phyloP scores from a whole-genome alignment of 2,888 invertebrate species.

The Tyria jacobaeae region DNA sequence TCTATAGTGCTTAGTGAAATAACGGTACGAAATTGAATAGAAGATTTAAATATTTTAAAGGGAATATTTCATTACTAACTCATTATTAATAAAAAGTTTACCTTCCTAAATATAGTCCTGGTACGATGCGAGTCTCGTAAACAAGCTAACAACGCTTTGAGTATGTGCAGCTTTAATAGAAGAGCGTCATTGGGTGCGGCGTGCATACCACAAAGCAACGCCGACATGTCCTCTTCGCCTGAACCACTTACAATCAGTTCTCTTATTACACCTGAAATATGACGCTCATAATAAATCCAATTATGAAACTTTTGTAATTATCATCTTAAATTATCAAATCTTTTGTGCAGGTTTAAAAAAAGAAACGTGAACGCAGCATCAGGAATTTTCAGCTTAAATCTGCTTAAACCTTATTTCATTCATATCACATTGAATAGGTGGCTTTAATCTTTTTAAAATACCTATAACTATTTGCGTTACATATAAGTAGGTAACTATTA shows the following conservation, averaged over 20 bases:
- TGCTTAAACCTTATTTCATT: too few species aligned
- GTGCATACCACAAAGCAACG: constrained; percentile 96
- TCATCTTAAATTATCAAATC: too few species aligned
- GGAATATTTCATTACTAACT: background rate
- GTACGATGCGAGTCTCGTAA: constrained; percentile 98
- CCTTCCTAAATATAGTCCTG: constrained; percentile 98
- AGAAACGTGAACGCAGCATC: too few species aligned
- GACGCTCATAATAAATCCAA: too few species aligned
- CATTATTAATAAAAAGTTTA: constrained; percentile 48
- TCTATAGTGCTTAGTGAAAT: too few species aligned
- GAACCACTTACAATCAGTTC: constrained; percentile 96
- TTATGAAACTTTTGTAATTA: too few species aligned
- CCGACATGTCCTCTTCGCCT: constrained; percentile 98
- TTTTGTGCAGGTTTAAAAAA: too few species aligned
- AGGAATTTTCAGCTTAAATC: too few species aligned
- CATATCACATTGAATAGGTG: too few species aligned
- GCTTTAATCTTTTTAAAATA: too few species aligned
- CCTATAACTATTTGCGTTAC: too few species aligned
- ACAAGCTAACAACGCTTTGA: constrained; percentile 95
- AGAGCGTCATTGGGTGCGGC: constrained; percentile 93
- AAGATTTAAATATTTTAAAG: background rate
- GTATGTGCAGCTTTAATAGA: constrained; percentile 95
- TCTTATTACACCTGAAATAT: constrained; percentile 90
- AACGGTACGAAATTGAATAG: background rate
- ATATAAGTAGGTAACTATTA: too few species aligned